Evolutionary conservation across 2,113 vertebrate species (phyloP).

Genomic region (Panurus biarmicus): DNA sequence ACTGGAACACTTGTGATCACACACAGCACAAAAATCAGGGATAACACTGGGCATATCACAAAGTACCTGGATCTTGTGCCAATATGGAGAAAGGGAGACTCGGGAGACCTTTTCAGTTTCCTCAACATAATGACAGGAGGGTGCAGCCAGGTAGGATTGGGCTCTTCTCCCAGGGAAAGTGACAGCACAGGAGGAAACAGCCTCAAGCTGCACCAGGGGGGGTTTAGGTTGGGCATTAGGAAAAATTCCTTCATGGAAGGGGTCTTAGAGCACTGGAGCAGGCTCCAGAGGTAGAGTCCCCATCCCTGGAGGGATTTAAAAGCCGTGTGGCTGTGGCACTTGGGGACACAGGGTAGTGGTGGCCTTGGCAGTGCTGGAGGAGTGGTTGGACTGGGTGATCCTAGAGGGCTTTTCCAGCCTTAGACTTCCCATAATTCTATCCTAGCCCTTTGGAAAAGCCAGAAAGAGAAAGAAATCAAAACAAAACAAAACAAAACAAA

Average conservation of each 20-base stretch:
- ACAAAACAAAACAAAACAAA: too few species aligned
- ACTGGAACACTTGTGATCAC: background rate
- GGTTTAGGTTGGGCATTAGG: background rate
- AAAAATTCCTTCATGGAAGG: background rate
- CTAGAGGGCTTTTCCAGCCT: background rate
- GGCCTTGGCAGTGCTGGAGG: background rate
- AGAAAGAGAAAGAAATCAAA: too few species aligned
- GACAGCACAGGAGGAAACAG: background rate
- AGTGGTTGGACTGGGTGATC: background rate
- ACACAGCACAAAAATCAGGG: background rate
- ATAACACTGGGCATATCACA: rapidly evolving
- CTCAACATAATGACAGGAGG: background rate
- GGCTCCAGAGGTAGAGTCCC: background rate
- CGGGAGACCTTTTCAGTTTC: background rate
- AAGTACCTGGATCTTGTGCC: background rate
- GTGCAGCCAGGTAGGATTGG: background rate
- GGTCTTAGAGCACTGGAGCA: background rate
- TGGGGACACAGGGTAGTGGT: background rate
- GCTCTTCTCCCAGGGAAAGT: background rate
- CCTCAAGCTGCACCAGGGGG: too few species aligned
- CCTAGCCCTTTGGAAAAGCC: background rate
- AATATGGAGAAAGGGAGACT: background rate
- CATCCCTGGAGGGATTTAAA: background rate
- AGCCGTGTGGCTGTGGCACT: background rate
- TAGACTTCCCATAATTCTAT: background rate